phyloP scores from a whole-genome alignment of 1,140 invertebrate species.

The Caerostris extrusa region DNA sequence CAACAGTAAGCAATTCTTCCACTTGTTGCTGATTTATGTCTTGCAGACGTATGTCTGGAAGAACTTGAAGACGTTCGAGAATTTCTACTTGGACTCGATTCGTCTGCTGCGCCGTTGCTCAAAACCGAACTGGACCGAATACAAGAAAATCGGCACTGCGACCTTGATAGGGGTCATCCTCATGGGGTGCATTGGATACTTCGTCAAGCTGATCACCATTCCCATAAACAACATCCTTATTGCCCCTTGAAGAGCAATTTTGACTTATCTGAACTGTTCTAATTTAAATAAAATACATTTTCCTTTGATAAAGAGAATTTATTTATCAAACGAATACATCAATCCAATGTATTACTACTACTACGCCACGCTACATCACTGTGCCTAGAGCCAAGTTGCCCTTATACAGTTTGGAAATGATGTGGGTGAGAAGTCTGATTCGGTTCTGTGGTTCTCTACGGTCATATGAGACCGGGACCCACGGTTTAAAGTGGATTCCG shows the following conservation, averaged over 20 bases:
- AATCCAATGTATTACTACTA: no score
- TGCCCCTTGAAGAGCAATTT: slow-evolving; percentile 56
- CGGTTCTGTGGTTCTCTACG: no score
- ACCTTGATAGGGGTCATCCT: slow-evolving; percentile 7
- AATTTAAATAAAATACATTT: no score
- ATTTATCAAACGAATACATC: no score
- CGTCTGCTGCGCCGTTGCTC: slow-evolving; percentile 9
- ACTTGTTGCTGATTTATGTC: not conserved
- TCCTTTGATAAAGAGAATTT: no score
- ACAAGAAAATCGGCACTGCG: not conserved
- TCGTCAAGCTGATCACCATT: slow-evolving; percentile 4
- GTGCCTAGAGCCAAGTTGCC: no score
- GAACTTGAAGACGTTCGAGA: not conserved
- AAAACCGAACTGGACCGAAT: slow-evolving; percentile 20
- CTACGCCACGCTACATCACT: no score
- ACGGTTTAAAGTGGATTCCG: no score
- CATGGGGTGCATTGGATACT: slow-evolving; percentile 33
- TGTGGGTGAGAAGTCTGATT: no score
- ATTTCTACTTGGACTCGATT: not conserved
- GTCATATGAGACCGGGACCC: no score
- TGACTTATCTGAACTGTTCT: slow-evolving; percentile 79
- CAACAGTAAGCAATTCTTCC: not conserved
- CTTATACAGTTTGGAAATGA: no score
- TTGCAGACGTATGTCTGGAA: not conserved
- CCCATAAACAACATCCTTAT: slow-evolving; percentile 25